A percentile compares a stretch with the other conserved stretches of the same genome.
phyloP scores from a whole-genome alignment of 1,140 invertebrate species.

The Glossosoma conforme region DNA sequence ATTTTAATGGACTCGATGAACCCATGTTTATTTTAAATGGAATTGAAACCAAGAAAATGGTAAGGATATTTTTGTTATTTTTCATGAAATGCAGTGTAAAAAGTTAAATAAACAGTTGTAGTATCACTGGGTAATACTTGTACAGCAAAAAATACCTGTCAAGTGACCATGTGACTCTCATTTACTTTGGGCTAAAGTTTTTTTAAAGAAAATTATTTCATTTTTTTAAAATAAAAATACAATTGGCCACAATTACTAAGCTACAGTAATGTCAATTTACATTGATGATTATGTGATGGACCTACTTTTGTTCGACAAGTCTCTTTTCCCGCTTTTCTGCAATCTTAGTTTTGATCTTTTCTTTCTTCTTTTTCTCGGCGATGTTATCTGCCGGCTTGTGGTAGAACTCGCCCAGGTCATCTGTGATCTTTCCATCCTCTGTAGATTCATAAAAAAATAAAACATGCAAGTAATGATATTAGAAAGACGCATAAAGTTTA shows the following conservation, averaged over 20 bases:
- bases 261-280: no score
- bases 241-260: not conserved
- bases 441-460: conserved; percentile 5
- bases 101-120: conserved; percentile 13
- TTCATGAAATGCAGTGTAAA: no score
- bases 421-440: conserved; percentile 57
- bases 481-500: not conserved
- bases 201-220: not conserved
- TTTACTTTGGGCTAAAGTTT: conserved; percentile 6
- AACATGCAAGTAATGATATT: not conserved
- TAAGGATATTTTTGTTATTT: no score
- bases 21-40: no score
- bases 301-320: conserved; percentile 66
- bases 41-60: no score
- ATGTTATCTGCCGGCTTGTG: conserved; percentile 88
- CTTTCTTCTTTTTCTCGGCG: conserved; percentile 65
- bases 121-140: conserved; percentile 22
- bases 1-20: no score
- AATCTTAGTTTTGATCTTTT: conserved; percentile 81
- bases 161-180: conserved; percentile 20
- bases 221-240: not conserved
- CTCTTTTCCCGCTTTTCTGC: conserved; percentile 73
- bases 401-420: conserved; percentile 85
- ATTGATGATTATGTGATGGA: no score
- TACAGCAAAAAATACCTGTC: conserved; percentile 7